phyloP scores from a whole-genome alignment of 2,113 vertebrate species.

The Daphoenositta chrysoptera region DNA sequence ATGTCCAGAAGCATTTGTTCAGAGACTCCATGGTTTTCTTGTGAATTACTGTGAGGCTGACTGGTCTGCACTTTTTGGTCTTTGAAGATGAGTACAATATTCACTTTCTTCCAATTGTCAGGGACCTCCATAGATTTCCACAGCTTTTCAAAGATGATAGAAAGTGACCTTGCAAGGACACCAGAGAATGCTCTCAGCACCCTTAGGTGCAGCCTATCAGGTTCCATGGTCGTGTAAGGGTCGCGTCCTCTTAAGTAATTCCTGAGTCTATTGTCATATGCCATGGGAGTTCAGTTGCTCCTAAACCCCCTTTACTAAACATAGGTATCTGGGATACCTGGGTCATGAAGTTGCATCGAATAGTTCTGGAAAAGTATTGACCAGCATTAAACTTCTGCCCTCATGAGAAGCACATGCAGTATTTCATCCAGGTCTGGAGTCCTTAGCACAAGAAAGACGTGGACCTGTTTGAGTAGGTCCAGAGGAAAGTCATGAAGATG shows the following conservation, averaged over 20 bases:
- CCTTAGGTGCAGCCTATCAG: neutral
- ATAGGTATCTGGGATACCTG: neutral
- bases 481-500: neutral
- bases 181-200: neutral
- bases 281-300: neutral
- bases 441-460: neutral
- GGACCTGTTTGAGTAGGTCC: neutral
- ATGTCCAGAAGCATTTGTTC: neutral
- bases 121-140: neutral
- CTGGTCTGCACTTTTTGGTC: neutral
- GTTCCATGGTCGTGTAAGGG: neutral
- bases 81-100: neutral
- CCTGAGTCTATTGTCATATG: rapidly evolving
- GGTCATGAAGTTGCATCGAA: neutral
- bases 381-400: neutral
- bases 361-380: neutral
- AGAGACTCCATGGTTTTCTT: neutral
- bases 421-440: neutral
- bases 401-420: neutral
- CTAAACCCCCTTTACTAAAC: neutral
- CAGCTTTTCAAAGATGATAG: neutral
- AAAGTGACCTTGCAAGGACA: neutral
- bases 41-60: neutral
- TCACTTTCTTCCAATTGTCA: neutral
- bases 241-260: neutral